phyloP scores from a whole-genome alignment of 2,113 vertebrate species.

The Tringa solitaria region DNA sequence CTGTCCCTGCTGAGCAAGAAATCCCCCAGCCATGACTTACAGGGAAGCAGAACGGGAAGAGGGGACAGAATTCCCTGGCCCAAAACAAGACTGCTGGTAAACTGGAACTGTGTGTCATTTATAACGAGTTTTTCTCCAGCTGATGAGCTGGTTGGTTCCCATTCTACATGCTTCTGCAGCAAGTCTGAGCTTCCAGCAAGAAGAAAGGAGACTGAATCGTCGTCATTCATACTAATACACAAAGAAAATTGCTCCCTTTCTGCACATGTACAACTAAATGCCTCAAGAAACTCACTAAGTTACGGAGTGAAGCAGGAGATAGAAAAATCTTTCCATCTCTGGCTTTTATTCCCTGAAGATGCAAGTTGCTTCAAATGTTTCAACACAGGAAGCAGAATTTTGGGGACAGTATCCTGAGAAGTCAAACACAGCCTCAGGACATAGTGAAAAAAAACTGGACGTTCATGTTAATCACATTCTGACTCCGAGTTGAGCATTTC shows the following conservation, averaged over 20 bases:
- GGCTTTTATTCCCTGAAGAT: not conserved
- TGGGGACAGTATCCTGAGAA: not conserved
- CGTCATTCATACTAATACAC: not conserved
- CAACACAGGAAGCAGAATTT: not conserved
- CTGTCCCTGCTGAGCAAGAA: not conserved
- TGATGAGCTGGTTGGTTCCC: not conserved
- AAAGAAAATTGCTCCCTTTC: not conserved
- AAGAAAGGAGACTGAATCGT: not conserved
- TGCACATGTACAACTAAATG: not conserved
- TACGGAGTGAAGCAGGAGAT: not conserved
- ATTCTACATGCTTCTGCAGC: not conserved
- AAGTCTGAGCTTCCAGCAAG: not conserved
- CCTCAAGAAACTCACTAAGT: not conserved
- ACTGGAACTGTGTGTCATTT: not conserved
- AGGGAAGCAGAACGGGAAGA: not conserved
- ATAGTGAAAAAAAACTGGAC: not conserved
- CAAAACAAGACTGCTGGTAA: not conserved
- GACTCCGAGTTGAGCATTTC: not conserved
- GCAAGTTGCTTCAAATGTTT: not conserved
- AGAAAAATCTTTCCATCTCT: not conserved
- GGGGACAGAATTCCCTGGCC: not conserved
- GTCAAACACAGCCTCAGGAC: not conserved
- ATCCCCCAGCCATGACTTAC: not conserved
- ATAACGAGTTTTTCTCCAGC: not conserved
- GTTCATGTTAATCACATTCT: not conserved